These are phyloP conservation scores for Latrodectus elegans DNA, from an alignment of 2,888 invertebrate species.

Conservation along the genomic window DNA sequence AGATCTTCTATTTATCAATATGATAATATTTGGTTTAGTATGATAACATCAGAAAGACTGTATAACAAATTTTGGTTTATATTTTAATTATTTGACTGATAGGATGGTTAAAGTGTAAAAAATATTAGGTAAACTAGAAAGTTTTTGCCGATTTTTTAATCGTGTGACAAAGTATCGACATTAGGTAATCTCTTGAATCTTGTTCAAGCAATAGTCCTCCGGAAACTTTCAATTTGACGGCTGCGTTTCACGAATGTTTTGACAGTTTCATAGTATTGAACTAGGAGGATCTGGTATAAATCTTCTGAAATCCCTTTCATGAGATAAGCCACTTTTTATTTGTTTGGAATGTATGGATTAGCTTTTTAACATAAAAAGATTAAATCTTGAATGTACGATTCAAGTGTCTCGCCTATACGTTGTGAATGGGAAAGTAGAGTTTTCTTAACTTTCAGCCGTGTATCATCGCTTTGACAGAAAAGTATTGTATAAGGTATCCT, in stretches of 20 bases:
- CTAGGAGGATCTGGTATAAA: neutral
- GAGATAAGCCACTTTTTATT: constrained; percentile 4
- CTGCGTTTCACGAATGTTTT: neutral
- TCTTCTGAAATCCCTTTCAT: constrained; percentile 5
- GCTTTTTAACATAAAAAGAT: neutral
- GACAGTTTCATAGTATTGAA: neutral
- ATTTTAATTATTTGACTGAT: no score
- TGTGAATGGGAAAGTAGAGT: neutral
- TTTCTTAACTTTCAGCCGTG: neutral
- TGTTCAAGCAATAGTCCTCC: no score
- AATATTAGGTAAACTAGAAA: no score
- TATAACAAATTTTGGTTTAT: no score
- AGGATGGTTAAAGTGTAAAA: no score
- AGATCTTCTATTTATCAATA: no score
- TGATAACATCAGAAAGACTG: no score
- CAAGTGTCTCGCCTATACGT: neutral
- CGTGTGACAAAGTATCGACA: neutral
- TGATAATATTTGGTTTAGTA: no score
- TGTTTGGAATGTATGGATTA: neutral
- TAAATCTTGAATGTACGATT: neutral
- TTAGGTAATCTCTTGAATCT: no score
- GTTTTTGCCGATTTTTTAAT: neutral
- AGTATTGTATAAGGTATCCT: neutral
- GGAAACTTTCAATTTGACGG: neutral
- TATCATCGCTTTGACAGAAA: neutral